Base-by-base conservation (phyloP, 1,140 invertebrate genomes). In the Zaprionus kolodkinae region DNA sequence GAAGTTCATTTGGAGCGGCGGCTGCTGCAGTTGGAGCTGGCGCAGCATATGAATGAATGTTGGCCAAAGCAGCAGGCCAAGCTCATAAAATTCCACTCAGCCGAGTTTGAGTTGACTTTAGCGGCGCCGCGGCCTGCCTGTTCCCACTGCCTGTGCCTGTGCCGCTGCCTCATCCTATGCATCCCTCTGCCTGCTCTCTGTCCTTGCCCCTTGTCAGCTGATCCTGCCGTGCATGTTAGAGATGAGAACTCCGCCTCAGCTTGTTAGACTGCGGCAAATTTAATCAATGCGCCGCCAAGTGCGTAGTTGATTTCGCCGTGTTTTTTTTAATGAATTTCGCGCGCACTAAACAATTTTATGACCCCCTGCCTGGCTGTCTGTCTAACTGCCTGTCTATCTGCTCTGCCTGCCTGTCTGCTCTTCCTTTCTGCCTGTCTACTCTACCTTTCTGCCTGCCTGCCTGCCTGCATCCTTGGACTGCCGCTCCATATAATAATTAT, bases 1-100 rank as follows among this genome's bases (percentile, higher is more conserved):
- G 84, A 87, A 87, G 84, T 88, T 87, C 84, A 88, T 87, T 87
- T 87, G 84, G 48, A 76, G 76, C 62, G 66, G 62, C 61, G 62
- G 43, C 36, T 63, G 55, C 73, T n/a, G 33, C 6, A 35, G 33
- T 35, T 7, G 33, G 6, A 33, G 54, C 35, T 25, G 38, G 17
- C 7, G 52, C 52, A 4, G 54, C 72, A 72, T 68, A 84, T 76
- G 79, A 78, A 72, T 67, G 59, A 62, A 70, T 70, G 48, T 63
- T 66, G 38, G 54, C 43, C 57, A 76, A 30, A 82, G 45, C 61
- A 76, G 59, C 61, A 76, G 59, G 55, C 70, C 64, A 76, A 52
- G 56, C 61, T 68, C 64, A 69, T 78, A 66, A 45, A 85, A 71
- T 74, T 60, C 50, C 74, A 78, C 66, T 85, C 66, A 75, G 40